Conservation (phyloP, 2,113 vertebrate species). For the Urocitellus parryii region DNA sequence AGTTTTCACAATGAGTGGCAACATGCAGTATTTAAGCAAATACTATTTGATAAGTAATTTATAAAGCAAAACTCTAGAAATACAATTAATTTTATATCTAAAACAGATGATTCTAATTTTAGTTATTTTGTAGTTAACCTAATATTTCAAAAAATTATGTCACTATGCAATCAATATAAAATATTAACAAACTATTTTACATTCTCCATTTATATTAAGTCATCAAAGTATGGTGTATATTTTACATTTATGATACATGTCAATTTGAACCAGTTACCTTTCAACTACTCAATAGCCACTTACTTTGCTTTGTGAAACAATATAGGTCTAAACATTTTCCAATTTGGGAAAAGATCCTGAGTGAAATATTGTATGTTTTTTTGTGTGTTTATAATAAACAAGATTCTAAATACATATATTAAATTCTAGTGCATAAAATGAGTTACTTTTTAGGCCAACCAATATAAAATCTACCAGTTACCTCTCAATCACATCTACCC, state of each 20-base stretch:
- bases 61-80: background rate
- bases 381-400: background rate
- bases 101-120: background rate
- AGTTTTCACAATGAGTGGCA: background rate
- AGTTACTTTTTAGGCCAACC: background rate
- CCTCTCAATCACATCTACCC: background rate
- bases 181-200: background rate
- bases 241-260: background rate
- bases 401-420: background rate
- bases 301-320: background rate
- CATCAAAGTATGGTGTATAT: background rate
- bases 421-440: background rate
- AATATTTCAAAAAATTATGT: background rate
- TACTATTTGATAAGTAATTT: background rate
- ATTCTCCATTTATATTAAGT: background rate
- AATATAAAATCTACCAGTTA: background rate
- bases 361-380: background rate
- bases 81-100: background rate
- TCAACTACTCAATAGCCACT: background rate
- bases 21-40: background rate
- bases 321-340: background rate
- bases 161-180: background rate
- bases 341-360: background rate
- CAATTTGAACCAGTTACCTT: background rate
- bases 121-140: background rate